phyloP scores from a whole-genome alignment of 53 echinoderm and acorn worm species.

The Henricia sp. region DNA sequence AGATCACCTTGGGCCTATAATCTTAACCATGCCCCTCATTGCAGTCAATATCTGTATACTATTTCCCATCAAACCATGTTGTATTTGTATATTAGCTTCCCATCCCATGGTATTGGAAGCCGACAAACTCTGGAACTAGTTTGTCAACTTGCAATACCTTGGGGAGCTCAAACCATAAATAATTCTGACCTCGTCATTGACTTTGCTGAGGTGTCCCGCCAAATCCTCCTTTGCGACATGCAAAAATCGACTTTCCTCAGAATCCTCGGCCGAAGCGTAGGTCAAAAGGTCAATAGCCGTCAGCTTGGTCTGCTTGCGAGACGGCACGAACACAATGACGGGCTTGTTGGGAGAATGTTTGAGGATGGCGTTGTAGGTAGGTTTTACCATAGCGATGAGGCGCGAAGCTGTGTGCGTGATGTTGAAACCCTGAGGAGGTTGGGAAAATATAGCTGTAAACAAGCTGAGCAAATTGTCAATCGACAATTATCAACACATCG shows the following conservation, averaged over 20 bases:
- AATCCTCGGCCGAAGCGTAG: constrained; percentile 91
- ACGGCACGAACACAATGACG: constrained; percentile 96
- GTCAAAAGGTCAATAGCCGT: constrained; percentile 99
- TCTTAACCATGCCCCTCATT: no score
- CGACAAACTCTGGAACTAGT: no score
- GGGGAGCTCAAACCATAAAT: no score
- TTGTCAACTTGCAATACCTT: no score
- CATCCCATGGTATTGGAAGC: no score
- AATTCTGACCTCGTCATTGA: constrained; percentile 83
- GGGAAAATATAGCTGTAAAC: background rate
- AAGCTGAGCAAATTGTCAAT: no score
- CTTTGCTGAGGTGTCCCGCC: constrained; percentile 88
- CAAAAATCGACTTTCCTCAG: constrained; percentile 87
- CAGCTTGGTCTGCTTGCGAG: constrained; percentile 97
- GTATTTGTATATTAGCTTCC: no score
- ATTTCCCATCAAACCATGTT: no score
- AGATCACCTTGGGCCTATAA: no score
- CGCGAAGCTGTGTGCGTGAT: constrained; percentile 98
- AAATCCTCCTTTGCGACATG: constrained; percentile 94
- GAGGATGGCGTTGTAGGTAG: constrained; percentile 96
- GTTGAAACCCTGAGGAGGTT: constrained; percentile 84
- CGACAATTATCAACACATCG: no score
- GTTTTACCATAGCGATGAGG: constrained; percentile 99
- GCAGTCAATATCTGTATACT: no score
- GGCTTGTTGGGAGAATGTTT: constrained; percentile 93